These are phyloP conservation scores for rabbit (Oryctolagus cuniculus) DNA, from an alignment of 2,113 vertebrate species.

Conservation along the genomic window DNA sequence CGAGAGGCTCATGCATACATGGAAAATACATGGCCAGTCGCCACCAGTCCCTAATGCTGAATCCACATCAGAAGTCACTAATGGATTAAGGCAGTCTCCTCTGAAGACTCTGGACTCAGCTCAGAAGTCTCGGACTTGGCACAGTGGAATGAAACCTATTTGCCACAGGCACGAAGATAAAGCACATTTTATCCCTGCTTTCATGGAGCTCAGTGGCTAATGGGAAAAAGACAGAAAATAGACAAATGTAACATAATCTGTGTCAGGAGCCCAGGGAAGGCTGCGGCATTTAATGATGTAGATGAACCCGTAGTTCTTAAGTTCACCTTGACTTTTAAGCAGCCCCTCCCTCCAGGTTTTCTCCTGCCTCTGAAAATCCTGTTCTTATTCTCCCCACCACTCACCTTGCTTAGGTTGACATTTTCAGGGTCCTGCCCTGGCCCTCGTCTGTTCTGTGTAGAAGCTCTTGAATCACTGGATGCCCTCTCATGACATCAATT, in stretches of 20 bases:
- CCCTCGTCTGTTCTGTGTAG: not conserved
- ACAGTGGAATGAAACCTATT: not conserved
- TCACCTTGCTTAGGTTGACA: too few relatives aligned
- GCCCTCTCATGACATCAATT: not conserved
- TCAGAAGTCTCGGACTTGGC: not conserved
- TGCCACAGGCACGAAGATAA: not conserved
- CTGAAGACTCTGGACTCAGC: not conserved
- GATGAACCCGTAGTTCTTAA: not conserved
- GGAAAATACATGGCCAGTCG: not conserved
- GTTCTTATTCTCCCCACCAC: not conserved
- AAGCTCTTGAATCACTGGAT: too few relatives aligned
- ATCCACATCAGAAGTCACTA: not conserved
- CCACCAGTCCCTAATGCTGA: not conserved
- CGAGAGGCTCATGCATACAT: not conserved
- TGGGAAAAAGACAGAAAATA: not conserved
- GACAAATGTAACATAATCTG: not conserved
- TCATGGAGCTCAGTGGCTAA: not conserved
- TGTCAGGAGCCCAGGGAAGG: too few relatives aligned
- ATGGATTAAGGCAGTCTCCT: not conserved
- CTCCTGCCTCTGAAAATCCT: not conserved
- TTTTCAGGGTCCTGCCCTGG: not conserved
- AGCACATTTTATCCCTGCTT: not conserved
- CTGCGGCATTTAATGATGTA: not conserved
- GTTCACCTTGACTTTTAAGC: not conserved
- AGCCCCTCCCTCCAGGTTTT: not conserved